These are phyloP conservation scores for Ctenosaura bakeri DNA, from an alignment of 2,797 vertebrate species.

Conservation along the genomic window DNA sequence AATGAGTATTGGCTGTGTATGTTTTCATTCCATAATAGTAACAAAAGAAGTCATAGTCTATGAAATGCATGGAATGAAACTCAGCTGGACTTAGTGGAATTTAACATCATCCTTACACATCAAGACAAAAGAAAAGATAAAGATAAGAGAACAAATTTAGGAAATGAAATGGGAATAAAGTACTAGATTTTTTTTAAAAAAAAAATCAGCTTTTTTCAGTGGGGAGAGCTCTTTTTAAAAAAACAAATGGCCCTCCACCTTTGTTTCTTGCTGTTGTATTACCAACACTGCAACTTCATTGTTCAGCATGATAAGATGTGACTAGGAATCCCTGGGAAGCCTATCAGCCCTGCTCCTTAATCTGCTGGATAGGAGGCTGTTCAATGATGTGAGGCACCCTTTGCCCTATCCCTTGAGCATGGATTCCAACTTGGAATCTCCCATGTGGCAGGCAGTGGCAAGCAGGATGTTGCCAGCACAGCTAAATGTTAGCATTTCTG, in stretches of 20 bases:
- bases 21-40: not conserved
- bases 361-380: conserved; percentile 69
- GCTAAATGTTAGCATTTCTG: not conserved
- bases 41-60: not conserved
- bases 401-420: conserved; percentile 66
- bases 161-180: not conserved
- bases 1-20: not conserved
- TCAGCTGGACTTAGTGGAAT: not conserved
- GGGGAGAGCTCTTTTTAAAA: not conserved
- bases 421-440: conserved; percentile 56
- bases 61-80: not conserved
- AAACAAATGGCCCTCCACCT: not conserved
- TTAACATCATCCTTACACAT: no score
- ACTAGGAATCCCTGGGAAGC: conserved; percentile 64
- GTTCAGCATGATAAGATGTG: conserved; percentile 55
- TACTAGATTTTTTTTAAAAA: not conserved
- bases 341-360: conserved; percentile 65
- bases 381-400: conserved; percentile 73
- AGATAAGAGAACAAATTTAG: not conserved
- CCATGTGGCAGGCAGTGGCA: conserved; percentile 8
- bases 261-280: conserved; percentile 47
- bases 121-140: not conserved
- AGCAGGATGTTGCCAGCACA: not conserved
- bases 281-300: conserved; percentile 49
- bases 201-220: not conserved